A percentile compares a stretch with the other conserved stretches of the same genome.
phyloP scores from a whole-genome alignment of 2,797 vertebrate species.

The Corythornis leucogaster region DNA sequence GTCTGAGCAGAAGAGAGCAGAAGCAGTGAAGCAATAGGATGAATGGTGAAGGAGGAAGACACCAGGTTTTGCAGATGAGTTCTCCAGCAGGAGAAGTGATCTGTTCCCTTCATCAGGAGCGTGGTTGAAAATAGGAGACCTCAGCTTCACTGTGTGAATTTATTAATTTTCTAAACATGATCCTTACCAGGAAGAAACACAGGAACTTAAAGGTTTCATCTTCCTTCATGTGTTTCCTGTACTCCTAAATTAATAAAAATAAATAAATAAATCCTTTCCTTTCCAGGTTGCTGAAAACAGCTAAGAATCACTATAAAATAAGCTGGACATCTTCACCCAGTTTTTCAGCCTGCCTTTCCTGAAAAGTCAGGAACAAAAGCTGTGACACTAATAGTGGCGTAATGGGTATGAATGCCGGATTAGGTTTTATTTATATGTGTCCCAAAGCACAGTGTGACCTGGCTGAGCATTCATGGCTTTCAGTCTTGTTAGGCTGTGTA shows the following conservation, averaged over 20 bases:
- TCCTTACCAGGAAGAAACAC: slow-evolving; percentile 32
- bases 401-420: background rate
- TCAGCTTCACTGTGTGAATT: background rate
- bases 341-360: background rate
- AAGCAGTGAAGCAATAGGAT: background rate
- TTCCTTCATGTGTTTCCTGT: slow-evolving; percentile 41
- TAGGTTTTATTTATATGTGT: background rate
- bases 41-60: background rate
- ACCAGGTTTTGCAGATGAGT: background rate
- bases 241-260: background rate
- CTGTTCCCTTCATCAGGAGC: background rate
- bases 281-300: background rate
- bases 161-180: background rate
- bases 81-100: background rate
- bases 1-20: background rate
- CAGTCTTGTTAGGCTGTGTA: background rate
- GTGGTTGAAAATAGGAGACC: background rate
- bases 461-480: rapidly evolving
- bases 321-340: background rate
- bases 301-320: background rate
- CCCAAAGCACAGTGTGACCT: rapidly evolving
- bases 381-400: background rate
- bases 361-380: background rate
- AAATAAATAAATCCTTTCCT: background rate
- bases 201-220: slow-evolving; percentile 21